Evolutionary conservation across 1,140 invertebrate species (phyloP), one percentile per base, ranked within the genome.

Genomic region (Bursaphelenchus mucronatus): DNA sequence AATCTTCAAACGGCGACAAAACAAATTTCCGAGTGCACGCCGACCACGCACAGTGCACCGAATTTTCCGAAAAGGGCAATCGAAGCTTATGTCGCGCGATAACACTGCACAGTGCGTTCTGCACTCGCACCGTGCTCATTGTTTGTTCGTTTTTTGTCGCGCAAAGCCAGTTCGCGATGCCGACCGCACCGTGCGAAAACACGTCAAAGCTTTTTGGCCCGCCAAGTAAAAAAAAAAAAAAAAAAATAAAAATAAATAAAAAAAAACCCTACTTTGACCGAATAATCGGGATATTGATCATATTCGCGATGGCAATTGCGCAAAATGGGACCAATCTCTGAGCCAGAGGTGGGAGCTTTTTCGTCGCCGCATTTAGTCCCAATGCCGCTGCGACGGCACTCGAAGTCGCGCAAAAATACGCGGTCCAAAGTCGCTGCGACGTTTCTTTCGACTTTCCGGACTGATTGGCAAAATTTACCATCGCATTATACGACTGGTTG

Each of bases 381-480:
- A 98, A 85, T 17, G 94, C 94, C 4, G 94, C 93, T 0, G 87
- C 84, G 78, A 98, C 87, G 0, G 95, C 95, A n/a, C 92, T 92
- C 0, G 88, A 86, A 2, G 92, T 96, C 6, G 94, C 94, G 7
- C 90, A 87, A 0, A 88, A 86, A 83, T 76, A 78, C 4, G 67
- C 43, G 53, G 45, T 52, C 7, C 56, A 10, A 13, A 64, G 40
- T 3, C 10, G 15, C 15, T 56, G 74, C 46, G 46, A 39, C 82
- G 39, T 79, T 73, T 90, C 86, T 0, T 87, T 87, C 51, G 87
- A 87, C 54, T 90, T 88, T 4, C 90, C 91, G 68, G 90, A 90
- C n/a, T 90, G 85, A 78, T 94, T 94, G 41, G 90, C 91, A 78
- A 91, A 93, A 83, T 94, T 94, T n/a, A 93, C 91, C 0, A 91